Base-by-base conservation (phyloP, 2,113 vertebrate species). In the Xiphophorus hellerii region DNA sequence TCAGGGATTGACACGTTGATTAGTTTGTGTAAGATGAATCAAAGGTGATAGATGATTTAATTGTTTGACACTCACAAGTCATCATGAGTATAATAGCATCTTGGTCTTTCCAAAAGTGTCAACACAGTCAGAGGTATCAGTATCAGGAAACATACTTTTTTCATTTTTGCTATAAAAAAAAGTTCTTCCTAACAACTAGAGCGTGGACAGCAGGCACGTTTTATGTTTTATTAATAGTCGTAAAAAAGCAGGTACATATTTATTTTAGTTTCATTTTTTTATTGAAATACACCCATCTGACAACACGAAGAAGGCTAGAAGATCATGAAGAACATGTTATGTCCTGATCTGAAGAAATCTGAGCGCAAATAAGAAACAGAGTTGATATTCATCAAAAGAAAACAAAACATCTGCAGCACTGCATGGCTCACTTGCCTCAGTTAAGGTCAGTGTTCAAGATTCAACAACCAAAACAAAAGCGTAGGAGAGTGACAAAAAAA, bases 1-100 rank as follows among this genome's bases (percentile, higher is more conserved):
- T 30, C 29, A 15, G 31, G 51, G 77, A 44, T 27, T 66, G 73
- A 80, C 71, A 39, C 70, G 30, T 67, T 61, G 28, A 69, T 86
- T 30, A 25, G 44, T 69, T 76, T 65, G 25, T 30, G 35, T 66
- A 5, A 39, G 69, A 61, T 68, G 22, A 75, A 33, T 70, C 30
- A 67, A 44, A 44, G 10, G 5, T 72, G 9, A 13, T 13, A 60
- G 39, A 62, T 35, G 37, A 33, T 71, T 13, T 20, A 20, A 22
- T 31, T 31, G 29, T 63, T 63, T 63, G 29, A 63, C 62, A 63
- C 11, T 31, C 48, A 62, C 30, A 30, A 13, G 48, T 62, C 69
- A 28, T n/a, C 64, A 37, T 54, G 17, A 51, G 15, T 62, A 15
- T 6, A 62, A 30, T 5, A 31, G 4, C 13, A 62, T 29, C 30